Base-by-base conservation (phyloP, 2,797 vertebrate genomes). In the Melanitta fusca region DNA sequence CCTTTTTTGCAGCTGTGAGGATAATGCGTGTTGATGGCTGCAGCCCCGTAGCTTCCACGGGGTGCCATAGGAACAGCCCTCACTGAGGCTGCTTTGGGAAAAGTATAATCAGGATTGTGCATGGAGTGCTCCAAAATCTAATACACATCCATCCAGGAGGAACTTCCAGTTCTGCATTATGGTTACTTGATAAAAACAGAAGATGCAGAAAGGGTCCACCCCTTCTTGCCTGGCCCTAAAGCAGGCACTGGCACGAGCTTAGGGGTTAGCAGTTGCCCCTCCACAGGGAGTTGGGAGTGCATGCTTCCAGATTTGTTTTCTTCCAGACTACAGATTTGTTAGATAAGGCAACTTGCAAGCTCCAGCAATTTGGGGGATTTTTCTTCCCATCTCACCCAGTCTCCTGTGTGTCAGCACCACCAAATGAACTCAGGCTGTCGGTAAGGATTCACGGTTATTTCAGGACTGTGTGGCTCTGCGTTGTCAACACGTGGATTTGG, bases 41-140 rank as follows among this genome's bases (percentile, higher is more conserved):
- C 77, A 75, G 80, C 0, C 0, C 11, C 53, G 4, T 4, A 14
- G 17, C 58, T 80, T 80, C 80, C 43, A 28, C 24, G 4, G 77
- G 47, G 53, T 73, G 92, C 57, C 17, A 53, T 5, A 74, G 68
- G 69, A 93, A 32, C 96, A 85, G 43, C 49, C 74, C 68, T 88
- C 64, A 0, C 34, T 39, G 41, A 71, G 54, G 57, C 74, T 54
- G 14, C 20, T 20, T 38, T 41, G 58, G 61, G 36, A 36, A 27
- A 80, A n/a, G 30, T 53, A 13, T 15, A 24, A 20, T 39, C 47
- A 25, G 69, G 8, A n/a, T 27, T 34, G 57, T 64, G 56, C 13
- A 6, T 32, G 7, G 27, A 39, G 41, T 38, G 61, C 25, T 81
- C 80, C 81, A 53, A 64, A 80, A 64, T 36, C 7, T 17, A 14